A percentile compares a stretch with the other conserved stretches of the same genome.
These are phyloP conservation scores for Pampus argenteus DNA, from an alignment of 2,797 vertebrate species.

Conservation along the genomic window DNA sequence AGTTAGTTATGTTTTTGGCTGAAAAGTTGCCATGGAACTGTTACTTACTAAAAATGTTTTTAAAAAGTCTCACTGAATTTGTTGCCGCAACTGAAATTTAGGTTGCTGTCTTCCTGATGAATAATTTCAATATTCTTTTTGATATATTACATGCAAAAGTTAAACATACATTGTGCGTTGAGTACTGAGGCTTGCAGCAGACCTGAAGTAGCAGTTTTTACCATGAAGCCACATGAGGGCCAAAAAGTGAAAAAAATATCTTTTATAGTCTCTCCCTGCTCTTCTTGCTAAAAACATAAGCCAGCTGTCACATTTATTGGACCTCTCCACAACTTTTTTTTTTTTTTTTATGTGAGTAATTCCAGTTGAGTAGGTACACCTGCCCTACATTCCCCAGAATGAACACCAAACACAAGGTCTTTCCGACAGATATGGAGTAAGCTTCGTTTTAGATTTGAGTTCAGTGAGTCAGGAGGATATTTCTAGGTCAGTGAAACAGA, in stretches of 20 bases:
- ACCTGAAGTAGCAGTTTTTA: constrained; percentile 13
- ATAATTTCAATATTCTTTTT: background rate
- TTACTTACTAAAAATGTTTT: too few species aligned
- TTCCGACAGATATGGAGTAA: constrained; percentile 59
- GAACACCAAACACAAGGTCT: constrained; percentile 41
- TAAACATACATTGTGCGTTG: too few species aligned
- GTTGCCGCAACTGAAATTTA: background rate
- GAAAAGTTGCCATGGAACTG: too few species aligned
- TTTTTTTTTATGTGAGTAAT: too few species aligned
- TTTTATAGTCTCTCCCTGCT: background rate
- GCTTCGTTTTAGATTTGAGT: constrained; percentile 59
- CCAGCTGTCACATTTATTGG: constrained; percentile 6
- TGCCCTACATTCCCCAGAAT: constrained; percentile 36
- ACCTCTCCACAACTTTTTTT: too few species aligned
- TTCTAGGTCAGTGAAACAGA: constrained; percentile 74
- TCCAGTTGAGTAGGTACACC: constrained; percentile 22
- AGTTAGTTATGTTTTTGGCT: background rate
- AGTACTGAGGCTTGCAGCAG: too few species aligned
- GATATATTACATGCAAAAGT: background rate
- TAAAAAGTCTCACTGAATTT: background rate
- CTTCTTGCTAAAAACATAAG: background rate
- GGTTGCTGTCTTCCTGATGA: background rate
- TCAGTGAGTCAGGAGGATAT: constrained; percentile 57
- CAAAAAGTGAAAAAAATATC: background rate
- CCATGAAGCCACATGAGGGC: background rate